Base-by-base conservation (phyloP, 2,797 vertebrate species). In the Cuculus canorus region DNA sequence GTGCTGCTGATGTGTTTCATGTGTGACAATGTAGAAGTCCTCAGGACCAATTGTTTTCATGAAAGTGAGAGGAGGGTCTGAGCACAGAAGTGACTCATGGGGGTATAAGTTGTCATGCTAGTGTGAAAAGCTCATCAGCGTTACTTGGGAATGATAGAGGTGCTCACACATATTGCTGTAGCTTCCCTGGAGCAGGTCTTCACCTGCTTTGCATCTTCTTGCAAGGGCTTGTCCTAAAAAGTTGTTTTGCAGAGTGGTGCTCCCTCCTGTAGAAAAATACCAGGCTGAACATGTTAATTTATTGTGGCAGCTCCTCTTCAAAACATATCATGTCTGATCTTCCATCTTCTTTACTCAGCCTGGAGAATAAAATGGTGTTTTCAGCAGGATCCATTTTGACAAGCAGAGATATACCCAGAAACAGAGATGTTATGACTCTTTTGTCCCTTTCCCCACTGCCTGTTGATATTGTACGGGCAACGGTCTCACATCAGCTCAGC, bases 401-500 rank as follows among this genome's bases (percentile, higher is more conserved):
- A 78, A 75, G 70, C 17, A 84, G 50, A 68, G 25, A 27, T 76
- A 53, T 39, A 14, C 27, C 3, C 22, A 82, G 41, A 50, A 71
- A 37, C 68, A 17, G 21, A 54, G 68, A 35, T 64, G 17, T 24
- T 17, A 17, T 19, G 47, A 19, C 10, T 56, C 8, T 59, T 43
- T 53, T 61, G 9, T 7, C 19, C 23, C 5, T 65, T 78, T 65
- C 11, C 41, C 27, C 60, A 9, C 28, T 19, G 23, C 33, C 28
- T 5, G 3, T 3, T 45, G 60, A 6, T 48, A 13, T 3, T 11
- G 12, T 7, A 13, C 1, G 2, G 50, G n/a, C 3, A 16, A 9
- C 22, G 16, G 14, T 87, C 28, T 54, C 33, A 30, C 32, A 75
- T 8, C 37, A 50, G 47, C 39, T 87, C 15, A 6, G 19, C 12